Evolutionary conservation across 1,140 invertebrate species (phyloP).

Genomic region (Phocides pigmalion): DNA sequence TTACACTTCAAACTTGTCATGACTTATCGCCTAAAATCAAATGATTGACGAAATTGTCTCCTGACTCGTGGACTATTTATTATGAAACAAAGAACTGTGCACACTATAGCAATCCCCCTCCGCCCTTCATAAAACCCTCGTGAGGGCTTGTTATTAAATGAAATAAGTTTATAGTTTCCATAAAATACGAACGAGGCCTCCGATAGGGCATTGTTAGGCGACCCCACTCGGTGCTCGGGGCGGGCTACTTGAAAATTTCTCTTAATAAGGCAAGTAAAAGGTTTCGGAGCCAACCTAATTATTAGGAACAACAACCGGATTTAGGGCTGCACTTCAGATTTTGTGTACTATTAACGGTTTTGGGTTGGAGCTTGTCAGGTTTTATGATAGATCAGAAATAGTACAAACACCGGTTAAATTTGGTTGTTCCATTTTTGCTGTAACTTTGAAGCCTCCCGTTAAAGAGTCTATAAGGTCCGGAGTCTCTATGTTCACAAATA

Average conservation of each 20-base stretch:
- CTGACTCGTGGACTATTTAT: neutral
- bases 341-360: neutral
- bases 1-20: too few species aligned
- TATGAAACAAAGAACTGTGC: constrained; percentile 10
- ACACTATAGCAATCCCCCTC: constrained; percentile 35
- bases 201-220: constrained; percentile 40
- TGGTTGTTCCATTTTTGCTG: too few species aligned
- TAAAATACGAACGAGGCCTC: constrained; percentile 44
- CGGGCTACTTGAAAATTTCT: constrained; percentile 50
- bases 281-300: constrained; percentile 50
- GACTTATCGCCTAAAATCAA: too few species aligned
- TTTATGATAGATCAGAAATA: too few species aligned
- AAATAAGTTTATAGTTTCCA: constrained; percentile 56
- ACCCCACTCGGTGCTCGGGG: constrained; percentile 31
- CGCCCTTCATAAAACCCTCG: constrained; percentile 42
- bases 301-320: constrained; percentile 56
- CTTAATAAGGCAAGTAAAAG: constrained; percentile 59
- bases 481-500: too few species aligned
- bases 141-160: constrained; percentile 49
- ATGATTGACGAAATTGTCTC: too few species aligned
- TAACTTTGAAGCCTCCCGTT: too few species aligned
- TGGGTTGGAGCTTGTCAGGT: too few species aligned
- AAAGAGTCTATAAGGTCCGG: too few species aligned
- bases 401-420: too few species aligned
- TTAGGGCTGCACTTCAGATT: constrained; percentile 13